These are phyloP conservation scores for Solen grandis DNA, from an alignment of 1,140 invertebrate species.

Conservation along the genomic window DNA sequence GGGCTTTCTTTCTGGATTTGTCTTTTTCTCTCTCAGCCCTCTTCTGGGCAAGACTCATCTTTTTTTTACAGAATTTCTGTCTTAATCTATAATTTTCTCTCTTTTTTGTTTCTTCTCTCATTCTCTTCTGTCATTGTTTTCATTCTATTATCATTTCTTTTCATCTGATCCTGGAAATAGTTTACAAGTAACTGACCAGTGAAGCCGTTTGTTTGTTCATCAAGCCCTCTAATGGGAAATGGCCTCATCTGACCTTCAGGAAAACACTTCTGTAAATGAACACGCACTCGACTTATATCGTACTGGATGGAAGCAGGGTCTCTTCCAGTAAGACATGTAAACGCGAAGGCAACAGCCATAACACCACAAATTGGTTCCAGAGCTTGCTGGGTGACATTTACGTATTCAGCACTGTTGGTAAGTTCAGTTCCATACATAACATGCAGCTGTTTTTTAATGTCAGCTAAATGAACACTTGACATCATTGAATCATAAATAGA, in stretches of 20 bases:
- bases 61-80: neutral
- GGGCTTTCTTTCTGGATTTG: neutral
- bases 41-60: neutral
- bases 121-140: neutral
- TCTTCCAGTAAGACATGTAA: slow-evolving; percentile 16
- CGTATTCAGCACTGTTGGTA: neutral
- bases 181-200: neutral
- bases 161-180: neutral
- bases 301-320: neutral
- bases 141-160: neutral
- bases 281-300: neutral
- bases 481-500: slow-evolving; percentile 10
- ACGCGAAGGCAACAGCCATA: slow-evolving; percentile 14
- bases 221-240: slow-evolving; percentile 1
- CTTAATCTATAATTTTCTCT: neutral
- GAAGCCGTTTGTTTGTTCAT: neutral
- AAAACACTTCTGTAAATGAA: neutral
- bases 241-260: neutral
- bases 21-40: neutral
- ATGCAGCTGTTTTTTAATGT: slow-evolving; percentile 6
- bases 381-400: slow-evolving; percentile 8
- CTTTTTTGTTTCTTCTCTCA: too few species aligned
- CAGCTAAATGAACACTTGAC: neutral
- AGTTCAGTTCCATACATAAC: neutral
- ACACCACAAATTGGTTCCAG: slow-evolving; percentile 23